A percentile compares a stretch with the other conserved stretches of the same genome.
These are phyloP conservation scores for Trichonephila clavata DNA, from an alignment of 1,140 invertebrate genomes.

Conservation along the genomic window DNA sequence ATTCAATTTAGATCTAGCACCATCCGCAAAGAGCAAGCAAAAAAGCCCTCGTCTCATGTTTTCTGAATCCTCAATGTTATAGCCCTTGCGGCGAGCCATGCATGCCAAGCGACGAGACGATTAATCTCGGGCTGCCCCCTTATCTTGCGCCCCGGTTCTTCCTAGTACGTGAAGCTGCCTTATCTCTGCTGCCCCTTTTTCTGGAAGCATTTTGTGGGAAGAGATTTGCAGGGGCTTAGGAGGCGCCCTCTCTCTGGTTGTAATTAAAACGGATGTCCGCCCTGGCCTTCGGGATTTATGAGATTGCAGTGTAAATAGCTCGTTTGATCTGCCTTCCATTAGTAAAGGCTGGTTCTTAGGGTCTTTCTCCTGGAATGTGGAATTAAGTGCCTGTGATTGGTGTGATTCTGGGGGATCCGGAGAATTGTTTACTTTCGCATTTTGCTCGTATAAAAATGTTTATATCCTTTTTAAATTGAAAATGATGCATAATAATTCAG, in stretches of 20 bases:
- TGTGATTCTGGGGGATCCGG: too few relatives aligned
- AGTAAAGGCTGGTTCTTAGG: too few relatives aligned
- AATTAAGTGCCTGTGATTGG: too few relatives aligned
- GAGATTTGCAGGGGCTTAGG: slow-evolving; percentile 5
- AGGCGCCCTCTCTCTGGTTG: not conserved
- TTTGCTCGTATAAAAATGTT: too few relatives aligned
- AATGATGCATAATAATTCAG: too few relatives aligned
- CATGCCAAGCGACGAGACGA: slow-evolving; percentile 17
- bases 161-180: not conserved
- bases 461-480: too few relatives aligned
- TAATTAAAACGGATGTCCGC: slow-evolving; percentile 32
- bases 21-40: not conserved
- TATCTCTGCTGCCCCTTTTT: slow-evolving; percentile 7
- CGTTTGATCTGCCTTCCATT: not conserved
- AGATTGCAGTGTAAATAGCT: not conserved
- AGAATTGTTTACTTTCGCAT: too few relatives aligned
- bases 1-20: not conserved
- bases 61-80: not conserved
- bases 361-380: too few relatives aligned
- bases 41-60: not conserved
- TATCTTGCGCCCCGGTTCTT: not conserved
- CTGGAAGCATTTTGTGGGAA: not conserved
- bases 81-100: not conserved
- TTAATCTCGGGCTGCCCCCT: not conserved
- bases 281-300: not conserved